Evolutionary conservation across 2,888 invertebrate species (phyloP).

Genomic region (Bombylius major): DNA sequence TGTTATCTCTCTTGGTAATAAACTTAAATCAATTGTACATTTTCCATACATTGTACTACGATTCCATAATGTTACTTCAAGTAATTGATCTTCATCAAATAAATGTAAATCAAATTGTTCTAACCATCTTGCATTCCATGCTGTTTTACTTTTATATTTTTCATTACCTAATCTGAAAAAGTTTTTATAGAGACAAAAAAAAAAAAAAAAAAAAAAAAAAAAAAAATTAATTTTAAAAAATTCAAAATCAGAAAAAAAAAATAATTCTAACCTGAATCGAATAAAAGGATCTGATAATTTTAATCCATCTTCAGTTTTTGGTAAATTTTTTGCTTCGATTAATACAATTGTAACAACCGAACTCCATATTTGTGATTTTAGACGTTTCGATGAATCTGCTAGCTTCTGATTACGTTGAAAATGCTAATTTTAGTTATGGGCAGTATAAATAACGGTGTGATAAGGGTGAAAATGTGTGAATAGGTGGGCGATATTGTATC

Average conservation of each 20-base stretch:
- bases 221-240: background rate
- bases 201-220: too few relatives aligned
- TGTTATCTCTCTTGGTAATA: constrained; percentile 77
- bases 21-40: constrained; percentile 71
- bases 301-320: constrained; percentile 70
- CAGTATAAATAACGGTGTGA: constrained; percentile 7
- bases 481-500: background rate
- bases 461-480: background rate
- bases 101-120: constrained; percentile 96
- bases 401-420: constrained; percentile 63
- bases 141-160: constrained; percentile 90
- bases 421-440: constrained; percentile 42
- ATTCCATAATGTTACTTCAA: constrained; percentile 81
- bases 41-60: constrained; percentile 42
- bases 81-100: constrained; percentile 83
- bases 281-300: constrained; percentile 87
- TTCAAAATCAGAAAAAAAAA: background rate
- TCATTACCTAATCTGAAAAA: constrained; percentile 76
- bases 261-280: constrained; percentile 69
- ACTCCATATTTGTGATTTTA: constrained; percentile 95
- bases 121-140: constrained; percentile 81
- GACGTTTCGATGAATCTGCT: constrained; percentile 65
- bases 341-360: constrained; percentile 94
- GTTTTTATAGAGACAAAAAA: constrained; percentile 1
- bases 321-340: constrained; percentile 85